Conservation (phyloP, 2,888 invertebrate species). For the Camponotus fellah region DNA sequence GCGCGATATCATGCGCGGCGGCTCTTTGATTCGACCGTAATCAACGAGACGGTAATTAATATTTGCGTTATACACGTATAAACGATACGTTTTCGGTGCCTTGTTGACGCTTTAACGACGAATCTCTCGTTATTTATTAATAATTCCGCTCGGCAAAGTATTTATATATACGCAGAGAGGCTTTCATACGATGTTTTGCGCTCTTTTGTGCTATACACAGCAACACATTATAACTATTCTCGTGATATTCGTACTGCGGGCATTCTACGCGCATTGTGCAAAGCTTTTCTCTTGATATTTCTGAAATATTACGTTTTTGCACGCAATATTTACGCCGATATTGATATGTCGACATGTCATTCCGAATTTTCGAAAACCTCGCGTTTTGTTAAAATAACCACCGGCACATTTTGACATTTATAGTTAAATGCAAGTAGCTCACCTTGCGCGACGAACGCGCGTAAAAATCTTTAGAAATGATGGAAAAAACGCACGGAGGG, state of each 20-base stretch:
- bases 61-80: conserved; percentile 39
- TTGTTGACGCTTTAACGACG: conserved; percentile 40
- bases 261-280: neutral
- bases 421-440: conserved; percentile 22
- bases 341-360: neutral
- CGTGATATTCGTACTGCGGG: neutral
- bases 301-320: neutral
- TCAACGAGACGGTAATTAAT: conserved; percentile 47
- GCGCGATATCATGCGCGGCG: conserved; percentile 5
- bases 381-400: neutral
- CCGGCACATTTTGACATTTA: conserved; percentile 10
- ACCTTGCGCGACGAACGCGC: neutral
- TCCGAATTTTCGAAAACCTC: neutral
- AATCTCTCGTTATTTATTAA: conserved; percentile 44
- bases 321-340: neutral
- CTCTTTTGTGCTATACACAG: conserved; percentile 6
- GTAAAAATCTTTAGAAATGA: conserved; percentile 21
- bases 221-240: conserved; percentile 23
- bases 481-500: conserved; percentile 28
- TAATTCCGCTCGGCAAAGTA: conserved; percentile 35
- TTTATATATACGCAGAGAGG: conserved; percentile 5
- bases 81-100: conserved; percentile 26
- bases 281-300: conserved; percentile 5
- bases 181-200: conserved; percentile 26
- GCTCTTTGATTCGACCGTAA: conserved; percentile 49